Evolutionary conservation across 2,113 vertebrate genomes (phyloP).

Genomic region (Tonatia bakeri): DNA sequence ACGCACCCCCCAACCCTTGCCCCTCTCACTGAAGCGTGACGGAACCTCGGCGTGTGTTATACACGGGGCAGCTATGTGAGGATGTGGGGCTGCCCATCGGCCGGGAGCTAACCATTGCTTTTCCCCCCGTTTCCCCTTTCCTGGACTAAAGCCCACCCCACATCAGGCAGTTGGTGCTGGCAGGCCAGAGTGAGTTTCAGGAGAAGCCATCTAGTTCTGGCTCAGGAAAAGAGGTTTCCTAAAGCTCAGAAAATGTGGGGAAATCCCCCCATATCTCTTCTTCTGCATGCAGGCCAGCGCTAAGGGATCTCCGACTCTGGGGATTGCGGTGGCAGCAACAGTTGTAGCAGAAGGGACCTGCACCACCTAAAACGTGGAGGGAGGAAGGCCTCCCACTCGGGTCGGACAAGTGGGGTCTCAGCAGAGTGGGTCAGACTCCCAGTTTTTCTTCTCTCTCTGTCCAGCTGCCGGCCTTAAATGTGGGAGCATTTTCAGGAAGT

Average conservation of each 20-base stretch:
- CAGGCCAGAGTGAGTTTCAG: neutral
- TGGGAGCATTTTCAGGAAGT: neutral
- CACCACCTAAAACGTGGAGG: neutral
- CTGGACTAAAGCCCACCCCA: neutral
- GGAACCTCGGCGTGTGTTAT: neutral
- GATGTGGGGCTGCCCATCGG: neutral
- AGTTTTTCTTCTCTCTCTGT: neutral
- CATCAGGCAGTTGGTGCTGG: neutral
- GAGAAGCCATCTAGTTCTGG: neutral
- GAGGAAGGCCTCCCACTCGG: neutral
- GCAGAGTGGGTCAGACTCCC: too few relatives aligned
- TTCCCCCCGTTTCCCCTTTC: neutral
- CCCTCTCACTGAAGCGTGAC: neutral
- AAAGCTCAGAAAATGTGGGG: neutral
- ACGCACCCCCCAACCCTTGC: neutral
- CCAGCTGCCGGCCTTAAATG: neutral
- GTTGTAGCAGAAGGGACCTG: neutral
- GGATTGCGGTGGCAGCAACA: neutral
- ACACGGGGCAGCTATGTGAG: neutral
- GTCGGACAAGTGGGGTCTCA: neutral
- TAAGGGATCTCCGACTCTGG: accelerated
- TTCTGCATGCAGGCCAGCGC: accelerated
- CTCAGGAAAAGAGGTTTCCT: neutral
- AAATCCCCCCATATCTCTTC: accelerated
- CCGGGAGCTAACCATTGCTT: neutral